Base-by-base conservation (phyloP, 2,797 vertebrate species). In the Bovichtus variegatus region DNA sequence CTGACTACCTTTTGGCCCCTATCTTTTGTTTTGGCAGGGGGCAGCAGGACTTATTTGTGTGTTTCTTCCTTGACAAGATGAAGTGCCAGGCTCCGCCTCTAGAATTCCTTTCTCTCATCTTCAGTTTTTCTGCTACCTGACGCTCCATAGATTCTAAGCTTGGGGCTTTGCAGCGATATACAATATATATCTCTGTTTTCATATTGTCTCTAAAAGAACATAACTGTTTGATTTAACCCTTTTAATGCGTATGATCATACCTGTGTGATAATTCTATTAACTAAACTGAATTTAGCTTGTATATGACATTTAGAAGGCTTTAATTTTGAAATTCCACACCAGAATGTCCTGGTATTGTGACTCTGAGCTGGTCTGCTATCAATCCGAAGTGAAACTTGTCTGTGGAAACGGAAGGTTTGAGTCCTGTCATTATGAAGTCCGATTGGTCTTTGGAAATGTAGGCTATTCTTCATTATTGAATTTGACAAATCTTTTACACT, bases 21-120 rank as follows among this genome's bases (percentile, higher is more conserved):
- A 54, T 81, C 75, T 80, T 67, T 71, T 75, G 36, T 86, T 69
- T 76, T 50, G 78, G 9, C 12, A 15, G 21, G 54, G 23, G 13
- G 36, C 18, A 16, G 43, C 34, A 6, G 58, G 46, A 34, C 16
- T n/a, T 7, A 43, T 23, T 19, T 49, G 27, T 67, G 63, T 76
- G 13, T 46, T 51, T 2, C 5, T 36, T 49, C 58, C 31, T 23
- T 18, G 43, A 36, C 38, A 19, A 29, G 18, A 27, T 25, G 3
- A 6, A n/a, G 43, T n/a, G 36, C 44, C 41, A 38, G 55, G 59
- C 50, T 73, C 57, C 51, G 10, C 60, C 79, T 54, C 16, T 81
- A 54, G 65, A 86, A 84, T 90, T 87, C 82, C 71, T 78, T 68
- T 74, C 64, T 51, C 23, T 74, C 62, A 76, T 74, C 69, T 74